Evolutionary conservation across 2,113 vertebrate species (phyloP), one percentile per base, ranked within the genome.

Genomic region (Xenopus borealis): DNA sequence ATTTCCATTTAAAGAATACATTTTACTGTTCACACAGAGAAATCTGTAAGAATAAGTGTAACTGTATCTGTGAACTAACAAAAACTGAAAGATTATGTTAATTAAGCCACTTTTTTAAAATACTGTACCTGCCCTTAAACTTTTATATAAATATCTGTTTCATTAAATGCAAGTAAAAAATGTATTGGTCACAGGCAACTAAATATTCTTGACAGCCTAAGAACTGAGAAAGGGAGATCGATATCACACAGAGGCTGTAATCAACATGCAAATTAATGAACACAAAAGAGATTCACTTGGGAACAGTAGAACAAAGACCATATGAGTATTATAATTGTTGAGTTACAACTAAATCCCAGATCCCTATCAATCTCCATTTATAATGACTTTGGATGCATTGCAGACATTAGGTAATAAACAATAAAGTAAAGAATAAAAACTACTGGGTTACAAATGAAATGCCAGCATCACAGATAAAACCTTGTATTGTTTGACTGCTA

Each of bases 211-310:
- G 14, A 68, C 53, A 85, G 62, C 82, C 76, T 81, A 67, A 84
- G 69, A 70, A 45, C 70, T 72, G 33, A 80, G 82, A 84, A 90
- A 81, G 47, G 72, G 64, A 78, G 87, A 91, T 91, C 86, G 62
- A 90, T 90, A 86, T 81, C 83, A 81, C 50, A 71, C 80, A 81
- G 75, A 62, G 71, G 72, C 75, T 86, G 72, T 87, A 89, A 90
- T 91, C 89, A 91, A 86, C 89, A 85, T 87, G 82, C 75, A 90
- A 88, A 90, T 90, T 92, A 92, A 90, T 87, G 88, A 90, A 85
- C 80, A 86, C 79, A 80, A 79, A 55, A 78, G 23, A 50, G 72
- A 79, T 79, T 78, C 87, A 86, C 80, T 6, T 1, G 85, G 85
- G 89, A 91, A 85, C 76, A 78, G 70, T 76, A 78, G 84, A 86